Conservation (phyloP, 2,113 vertebrate genomes). For the Myrmecobius fasciatus region DNA sequence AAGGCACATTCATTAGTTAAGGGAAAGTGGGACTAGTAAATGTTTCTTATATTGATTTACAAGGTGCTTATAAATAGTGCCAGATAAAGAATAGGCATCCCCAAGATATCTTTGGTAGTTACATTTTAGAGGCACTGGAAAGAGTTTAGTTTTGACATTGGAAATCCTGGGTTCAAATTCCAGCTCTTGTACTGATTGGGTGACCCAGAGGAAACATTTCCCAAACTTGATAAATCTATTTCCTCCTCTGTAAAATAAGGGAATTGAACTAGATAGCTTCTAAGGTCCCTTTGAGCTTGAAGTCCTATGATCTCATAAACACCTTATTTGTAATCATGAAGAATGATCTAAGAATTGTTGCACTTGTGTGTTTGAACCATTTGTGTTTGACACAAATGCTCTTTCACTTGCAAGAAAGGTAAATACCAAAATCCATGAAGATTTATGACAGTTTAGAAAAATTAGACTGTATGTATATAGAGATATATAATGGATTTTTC, state of each 20-base stretch:
- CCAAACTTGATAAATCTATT: background rate
- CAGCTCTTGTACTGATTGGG: background rate
- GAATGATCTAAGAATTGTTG: background rate
- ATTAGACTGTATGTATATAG: background rate
- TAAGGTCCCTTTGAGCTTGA: background rate
- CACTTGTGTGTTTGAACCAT: background rate
- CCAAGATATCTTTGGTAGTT: background rate
- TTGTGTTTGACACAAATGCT: slow-evolving; percentile 43
- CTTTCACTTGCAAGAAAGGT: background rate
- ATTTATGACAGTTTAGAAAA: background rate
- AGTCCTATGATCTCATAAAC: background rate
- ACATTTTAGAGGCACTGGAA: background rate
- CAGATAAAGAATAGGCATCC: background rate
- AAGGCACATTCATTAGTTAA: background rate
- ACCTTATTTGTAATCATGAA: slow-evolving; percentile 14
- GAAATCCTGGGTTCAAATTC: background rate
- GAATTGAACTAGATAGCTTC: background rate
- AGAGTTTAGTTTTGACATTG: background rate
- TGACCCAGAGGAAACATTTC: background rate
- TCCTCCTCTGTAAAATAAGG: background rate
- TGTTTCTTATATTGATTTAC: background rate
- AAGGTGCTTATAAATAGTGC: background rate
- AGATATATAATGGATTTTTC: background rate
- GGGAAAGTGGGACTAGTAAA: background rate
- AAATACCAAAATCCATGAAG: background rate